Percentiles rank a stretch among this genome's conserved stretches.
These are phyloP conservation scores for Paralinhomoeus sp. DNA, from an alignment of 2,888 invertebrate species.

Conservation along the genomic window DNA sequence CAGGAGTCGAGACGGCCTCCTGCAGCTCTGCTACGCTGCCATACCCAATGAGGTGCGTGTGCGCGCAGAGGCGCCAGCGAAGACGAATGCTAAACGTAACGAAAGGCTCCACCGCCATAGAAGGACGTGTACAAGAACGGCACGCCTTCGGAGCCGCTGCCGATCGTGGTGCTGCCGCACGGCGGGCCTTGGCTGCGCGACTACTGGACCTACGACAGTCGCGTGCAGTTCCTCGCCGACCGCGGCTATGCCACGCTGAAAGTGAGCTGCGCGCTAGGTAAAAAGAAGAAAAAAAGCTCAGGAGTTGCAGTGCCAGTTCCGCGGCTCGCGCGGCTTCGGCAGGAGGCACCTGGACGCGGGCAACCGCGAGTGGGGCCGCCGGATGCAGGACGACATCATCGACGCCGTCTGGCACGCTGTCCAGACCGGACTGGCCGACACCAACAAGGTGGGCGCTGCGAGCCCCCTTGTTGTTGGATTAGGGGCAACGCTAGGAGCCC, in stretches of 20 bases:
- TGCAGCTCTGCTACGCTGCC: too few species aligned
- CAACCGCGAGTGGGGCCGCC: conserved; percentile 3
- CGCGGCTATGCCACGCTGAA: conserved; percentile 1
- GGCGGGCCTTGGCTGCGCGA: conserved; percentile 2
- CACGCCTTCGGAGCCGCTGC: not conserved
- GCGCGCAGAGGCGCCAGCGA: too few species aligned
- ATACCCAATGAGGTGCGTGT: too few species aligned
- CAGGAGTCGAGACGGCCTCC: too few species aligned
- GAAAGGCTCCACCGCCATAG: too few species aligned
- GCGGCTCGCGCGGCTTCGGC: conserved; percentile 2
- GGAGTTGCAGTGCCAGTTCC: conserved; percentile 1
- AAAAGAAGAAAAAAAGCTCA: too few species aligned
- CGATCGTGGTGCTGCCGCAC: conserved; percentile 1
- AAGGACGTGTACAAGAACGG: too few species aligned
- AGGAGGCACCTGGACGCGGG: conserved; percentile 2
- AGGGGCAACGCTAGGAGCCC: too few species aligned
- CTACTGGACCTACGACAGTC: not conserved
- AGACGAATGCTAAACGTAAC: too few species aligned
- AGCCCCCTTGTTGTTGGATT: too few species aligned
- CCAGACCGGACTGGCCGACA: not conserved
- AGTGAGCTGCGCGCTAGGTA: not conserved
- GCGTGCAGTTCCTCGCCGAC: not conserved
- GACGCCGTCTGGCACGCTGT: conserved; percentile 1
- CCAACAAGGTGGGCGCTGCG: not conserved
- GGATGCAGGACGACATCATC: conserved; percentile 3